phyloP scores from a whole-genome alignment of 1,140 invertebrate genomes.

The Drosophila eugracilis region DNA sequence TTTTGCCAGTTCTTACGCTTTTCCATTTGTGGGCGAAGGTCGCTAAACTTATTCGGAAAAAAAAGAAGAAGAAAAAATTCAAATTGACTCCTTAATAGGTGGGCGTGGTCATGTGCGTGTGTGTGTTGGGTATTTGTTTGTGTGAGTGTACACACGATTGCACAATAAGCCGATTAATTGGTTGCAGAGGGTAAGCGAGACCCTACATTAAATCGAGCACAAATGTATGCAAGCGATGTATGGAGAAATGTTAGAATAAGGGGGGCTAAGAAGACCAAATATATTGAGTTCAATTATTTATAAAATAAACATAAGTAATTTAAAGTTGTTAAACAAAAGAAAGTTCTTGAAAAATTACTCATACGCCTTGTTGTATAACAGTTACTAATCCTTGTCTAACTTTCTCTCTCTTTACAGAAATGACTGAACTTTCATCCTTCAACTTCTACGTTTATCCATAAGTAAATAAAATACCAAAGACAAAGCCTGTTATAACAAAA shows the following conservation, averaged over 20 bases:
- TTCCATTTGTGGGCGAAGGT: conserved; percentile 75
- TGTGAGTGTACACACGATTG: conserved; percentile 65
- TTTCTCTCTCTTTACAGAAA: conserved; percentile 51
- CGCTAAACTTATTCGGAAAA: conserved; percentile 73
- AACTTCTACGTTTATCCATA: conserved; percentile 36
- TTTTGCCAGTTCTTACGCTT: conserved; percentile 5
- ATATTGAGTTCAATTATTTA: conserved; percentile 10
- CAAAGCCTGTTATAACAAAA: conserved; percentile 47
- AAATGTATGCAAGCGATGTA: conserved; percentile 64
- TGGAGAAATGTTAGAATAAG: conserved; percentile 33
- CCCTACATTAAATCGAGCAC: conserved; percentile 72
- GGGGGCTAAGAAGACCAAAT: background rate
- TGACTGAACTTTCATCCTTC: conserved; percentile 21
- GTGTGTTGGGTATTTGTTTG: conserved; percentile 44
- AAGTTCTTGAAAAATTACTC: background rate
- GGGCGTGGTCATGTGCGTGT: conserved; percentile 35
- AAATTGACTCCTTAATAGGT: conserved; percentile 39
- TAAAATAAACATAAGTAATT: background rate
- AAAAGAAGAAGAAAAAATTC: conserved; percentile 30
- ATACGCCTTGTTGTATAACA: background rate
- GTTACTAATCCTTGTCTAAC: conserved; percentile 8
- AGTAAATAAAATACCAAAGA: conserved; percentile 20
- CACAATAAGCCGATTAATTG: conserved; percentile 74
- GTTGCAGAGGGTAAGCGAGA: conserved; percentile 15
- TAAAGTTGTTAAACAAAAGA: background rate